A percentile compares a stretch with the other conserved stretches of the same genome.
These are phyloP conservation scores for Acrocephalus kingi DNA, from an alignment of 2,113 vertebrate genomes.

Conservation along the genomic window DNA sequence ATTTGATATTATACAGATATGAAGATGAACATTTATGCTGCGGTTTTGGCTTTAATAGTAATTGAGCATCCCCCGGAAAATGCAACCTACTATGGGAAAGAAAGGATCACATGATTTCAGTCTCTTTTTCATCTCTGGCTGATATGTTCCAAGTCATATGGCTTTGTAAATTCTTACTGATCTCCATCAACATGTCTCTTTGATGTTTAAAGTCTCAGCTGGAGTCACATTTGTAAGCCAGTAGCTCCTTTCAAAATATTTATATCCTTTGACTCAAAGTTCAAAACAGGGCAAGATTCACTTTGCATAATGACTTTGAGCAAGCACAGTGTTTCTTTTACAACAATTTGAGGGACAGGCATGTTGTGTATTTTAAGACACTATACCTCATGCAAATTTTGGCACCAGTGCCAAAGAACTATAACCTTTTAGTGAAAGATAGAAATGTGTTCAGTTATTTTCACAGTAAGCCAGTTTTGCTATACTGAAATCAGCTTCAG, in stretches of 20 bases:
- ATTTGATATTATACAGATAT: neutral
- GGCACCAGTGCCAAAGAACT: neutral
- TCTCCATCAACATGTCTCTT: constrained; percentile 16
- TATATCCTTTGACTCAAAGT: constrained; percentile 38
- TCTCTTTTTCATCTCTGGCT: constrained; percentile 22
- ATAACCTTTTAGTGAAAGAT: neutral
- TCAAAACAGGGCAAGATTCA: constrained; percentile 53
- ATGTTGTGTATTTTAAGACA: neutral
- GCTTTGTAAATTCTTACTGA: constrained; percentile 12
- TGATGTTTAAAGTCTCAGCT: constrained; percentile 48
- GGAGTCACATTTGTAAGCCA: constrained; percentile 3
- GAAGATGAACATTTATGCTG: neutral
- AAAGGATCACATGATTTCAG: constrained; percentile 14
- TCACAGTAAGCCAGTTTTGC: neutral
- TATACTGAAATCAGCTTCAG: neutral
- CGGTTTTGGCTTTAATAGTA: neutral
- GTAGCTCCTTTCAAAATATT: constrained; percentile 57
- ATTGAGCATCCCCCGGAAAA: neutral
- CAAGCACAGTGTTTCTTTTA: constrained; percentile 10
- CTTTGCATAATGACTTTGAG: neutral
- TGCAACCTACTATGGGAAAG: neutral
- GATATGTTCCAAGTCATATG: constrained; percentile 3
- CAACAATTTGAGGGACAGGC: neutral
- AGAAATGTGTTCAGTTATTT: neutral
- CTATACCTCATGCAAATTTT: neutral